Evolutionary conservation across 2,797 vertebrate genomes (phyloP).

Genomic region (Tragopan temminckii): DNA sequence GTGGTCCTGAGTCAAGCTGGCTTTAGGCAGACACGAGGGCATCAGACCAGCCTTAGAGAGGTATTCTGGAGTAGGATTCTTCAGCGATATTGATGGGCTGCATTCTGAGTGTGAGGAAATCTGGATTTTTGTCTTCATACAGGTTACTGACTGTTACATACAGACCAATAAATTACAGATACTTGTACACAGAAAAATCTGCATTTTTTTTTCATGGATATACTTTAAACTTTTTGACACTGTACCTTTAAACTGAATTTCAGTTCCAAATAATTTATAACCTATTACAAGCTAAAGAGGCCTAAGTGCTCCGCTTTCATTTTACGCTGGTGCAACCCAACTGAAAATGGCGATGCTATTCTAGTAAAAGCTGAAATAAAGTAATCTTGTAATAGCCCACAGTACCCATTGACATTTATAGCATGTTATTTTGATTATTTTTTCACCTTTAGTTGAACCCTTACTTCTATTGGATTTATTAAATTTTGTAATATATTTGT

Average conservation of each 20-base stretch:
- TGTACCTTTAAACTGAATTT: neutral
- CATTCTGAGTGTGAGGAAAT: neutral
- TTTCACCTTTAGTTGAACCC: conserved; percentile 46
- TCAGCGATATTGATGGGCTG: neutral
- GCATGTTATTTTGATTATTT: conserved; percentile 1
- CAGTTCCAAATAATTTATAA: neutral
- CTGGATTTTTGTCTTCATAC: neutral
- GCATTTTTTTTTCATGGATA: neutral
- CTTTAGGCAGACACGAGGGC: neutral
- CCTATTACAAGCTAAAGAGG: neutral
- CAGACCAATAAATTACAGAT: neutral
- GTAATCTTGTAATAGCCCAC: neutral
- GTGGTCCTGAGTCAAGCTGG: neutral
- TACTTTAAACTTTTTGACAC: neutral
- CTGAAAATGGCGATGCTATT: neutral
- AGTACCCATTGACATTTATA: conserved; percentile 1
- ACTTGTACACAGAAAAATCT: neutral
- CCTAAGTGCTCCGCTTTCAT: neutral
- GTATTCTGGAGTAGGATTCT: neutral
- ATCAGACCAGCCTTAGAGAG: neutral
- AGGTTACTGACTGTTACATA: neutral
- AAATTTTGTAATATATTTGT: neutral
- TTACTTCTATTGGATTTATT: neutral
- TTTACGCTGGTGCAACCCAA: neutral
- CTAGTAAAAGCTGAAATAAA: conserved; percentile 13